phyloP scores from a whole-genome alignment of 1,140 invertebrate species.

The Drosophila nannoptera region DNA sequence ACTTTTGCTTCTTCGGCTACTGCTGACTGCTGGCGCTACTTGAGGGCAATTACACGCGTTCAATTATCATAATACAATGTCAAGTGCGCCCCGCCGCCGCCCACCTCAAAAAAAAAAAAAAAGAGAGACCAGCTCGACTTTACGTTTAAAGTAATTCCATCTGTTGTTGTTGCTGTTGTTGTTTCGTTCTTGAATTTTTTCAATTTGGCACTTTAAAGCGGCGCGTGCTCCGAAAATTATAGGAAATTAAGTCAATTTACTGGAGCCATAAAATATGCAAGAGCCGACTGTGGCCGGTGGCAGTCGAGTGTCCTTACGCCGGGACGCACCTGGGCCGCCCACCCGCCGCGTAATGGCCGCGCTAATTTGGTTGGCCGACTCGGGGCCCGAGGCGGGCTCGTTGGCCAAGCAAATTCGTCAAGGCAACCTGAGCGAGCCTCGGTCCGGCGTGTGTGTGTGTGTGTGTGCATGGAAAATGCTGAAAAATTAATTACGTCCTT shows the following conservation, averaged over 20 bases:
- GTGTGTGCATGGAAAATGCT: constrained; percentile 63
- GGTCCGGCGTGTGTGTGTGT: background rate
- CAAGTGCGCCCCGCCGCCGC: constrained; percentile 20
- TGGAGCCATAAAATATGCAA: constrained; percentile 71
- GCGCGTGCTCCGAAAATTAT: constrained; percentile 58
- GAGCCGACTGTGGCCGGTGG: constrained; percentile 38
- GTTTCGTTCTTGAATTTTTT: constrained; percentile 36
- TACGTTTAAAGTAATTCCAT: constrained; percentile 46
- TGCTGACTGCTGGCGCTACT: constrained; percentile 49
- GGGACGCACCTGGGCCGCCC: background rate
- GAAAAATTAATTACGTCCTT: constrained; percentile 79
- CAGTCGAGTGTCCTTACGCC: constrained; percentile 53
- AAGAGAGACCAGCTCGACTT: constrained; percentile 12
- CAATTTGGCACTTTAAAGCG: constrained; percentile 68
- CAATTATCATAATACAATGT: constrained; percentile 78
- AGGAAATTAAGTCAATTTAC: constrained; percentile 75
- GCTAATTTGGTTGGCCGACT: constrained; percentile 66
- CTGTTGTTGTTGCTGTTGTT: background rate
- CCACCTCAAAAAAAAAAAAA: background rate
- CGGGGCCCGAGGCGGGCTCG: constrained; percentile 34
- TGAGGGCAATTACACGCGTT: constrained; percentile 77
- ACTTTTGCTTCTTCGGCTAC: too few relatives aligned
- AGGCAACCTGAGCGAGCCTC: constrained; percentile 50
- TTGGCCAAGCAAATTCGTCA: constrained; percentile 68
- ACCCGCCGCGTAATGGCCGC: constrained; percentile 33